These are phyloP conservation scores for Pseudomugil tenellus DNA, from an alignment of 2,797 vertebrate genomes.

Conservation along the genomic window DNA sequence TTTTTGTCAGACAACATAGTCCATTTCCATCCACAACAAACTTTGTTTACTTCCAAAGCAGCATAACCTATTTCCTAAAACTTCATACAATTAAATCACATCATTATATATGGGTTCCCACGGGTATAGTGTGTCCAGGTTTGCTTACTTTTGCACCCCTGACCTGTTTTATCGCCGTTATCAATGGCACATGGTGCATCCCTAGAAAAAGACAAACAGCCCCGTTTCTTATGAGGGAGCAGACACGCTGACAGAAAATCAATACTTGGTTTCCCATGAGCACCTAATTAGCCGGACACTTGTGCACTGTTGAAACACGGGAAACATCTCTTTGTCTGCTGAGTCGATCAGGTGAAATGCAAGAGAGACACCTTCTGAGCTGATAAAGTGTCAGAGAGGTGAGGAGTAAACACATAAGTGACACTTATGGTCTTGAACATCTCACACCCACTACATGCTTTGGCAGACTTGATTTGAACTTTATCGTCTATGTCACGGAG, in stretches of 20 bases:
- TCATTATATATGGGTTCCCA: conserved; percentile 80
- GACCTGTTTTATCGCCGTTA: conserved; percentile 81
- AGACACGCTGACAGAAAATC: conserved; percentile 84
- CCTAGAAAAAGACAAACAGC: conserved; percentile 83
- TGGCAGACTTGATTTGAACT: conserved; percentile 64
- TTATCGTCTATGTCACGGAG: conserved; percentile 34
- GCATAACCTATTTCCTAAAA: conserved; percentile 50
- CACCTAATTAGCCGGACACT: conserved; percentile 88
- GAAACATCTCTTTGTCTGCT: conserved; percentile 78
- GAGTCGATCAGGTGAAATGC: conserved; percentile 82
- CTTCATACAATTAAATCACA: conserved; percentile 71
- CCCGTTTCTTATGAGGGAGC: conserved; percentile 69
- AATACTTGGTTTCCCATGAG: conserved; percentile 85
- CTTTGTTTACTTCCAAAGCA: conserved; percentile 72
- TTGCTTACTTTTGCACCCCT: conserved; percentile 75
- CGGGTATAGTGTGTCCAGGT: conserved; percentile 70
- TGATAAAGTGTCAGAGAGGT: conserved; percentile 80
- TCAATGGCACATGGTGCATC: conserved; percentile 82
- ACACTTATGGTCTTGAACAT: conserved; percentile 65
- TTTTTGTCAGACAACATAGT: conserved; percentile 71
- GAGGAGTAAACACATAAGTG: conserved; percentile 76
- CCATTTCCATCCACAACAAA: conserved; percentile 76
- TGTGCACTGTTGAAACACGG: conserved; percentile 81
- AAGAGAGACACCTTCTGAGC: conserved; percentile 71
- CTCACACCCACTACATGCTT: conserved; percentile 63